Percentiles rank a stretch among this genome's conserved stretches.
Evolutionary conservation across 2,113 vertebrate species (phyloP).

Genomic region (Trichechus manatus): DNA sequence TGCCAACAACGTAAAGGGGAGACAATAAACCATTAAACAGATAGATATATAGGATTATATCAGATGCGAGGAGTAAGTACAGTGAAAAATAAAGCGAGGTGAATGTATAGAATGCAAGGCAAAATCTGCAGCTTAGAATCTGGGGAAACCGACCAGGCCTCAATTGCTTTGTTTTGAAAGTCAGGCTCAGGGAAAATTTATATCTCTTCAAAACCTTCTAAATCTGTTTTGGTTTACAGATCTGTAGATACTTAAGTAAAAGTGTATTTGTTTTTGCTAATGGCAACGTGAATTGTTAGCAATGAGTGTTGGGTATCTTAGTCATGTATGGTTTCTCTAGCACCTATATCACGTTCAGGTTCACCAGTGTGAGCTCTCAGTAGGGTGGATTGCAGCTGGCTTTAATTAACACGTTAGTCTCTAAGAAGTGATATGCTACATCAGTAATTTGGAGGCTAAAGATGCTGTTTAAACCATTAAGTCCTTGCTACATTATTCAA

Average conservation of each 20-base stretch:
- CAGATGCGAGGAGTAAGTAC: neutral
- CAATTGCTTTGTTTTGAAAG: neutral
- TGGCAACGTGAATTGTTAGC: neutral
- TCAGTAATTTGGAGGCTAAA: slow-evolving; percentile 65
- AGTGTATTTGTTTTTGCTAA: slow-evolving; percentile 40
- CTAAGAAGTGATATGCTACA: slow-evolving; percentile 45
- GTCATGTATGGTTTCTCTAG: neutral
- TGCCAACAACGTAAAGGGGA: neutral
- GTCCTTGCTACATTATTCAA: neutral
- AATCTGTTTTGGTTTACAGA: neutral
- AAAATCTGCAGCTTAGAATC: slow-evolving; percentile 2
- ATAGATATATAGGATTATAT: neutral
- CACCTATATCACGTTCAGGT: neutral
- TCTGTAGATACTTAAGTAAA: slow-evolving; percentile 33
- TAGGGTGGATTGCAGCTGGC: slow-evolving; percentile 57
- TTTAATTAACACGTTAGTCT: slow-evolving; percentile 67
- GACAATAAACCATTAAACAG: neutral
- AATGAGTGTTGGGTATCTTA: neutral
- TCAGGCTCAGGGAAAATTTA: neutral
- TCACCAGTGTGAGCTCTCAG: slow-evolving; percentile 25
- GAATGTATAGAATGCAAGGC: slow-evolving; percentile 23
- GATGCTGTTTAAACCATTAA: slow-evolving; percentile 68
- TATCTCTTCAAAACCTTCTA: neutral
- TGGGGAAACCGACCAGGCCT: neutral
- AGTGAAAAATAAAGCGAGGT: neutral